A percentile compares a stretch with the other conserved stretches of the same genome.
These are phyloP conservation scores for Lordiphosa mommai DNA, from an alignment of 1,140 invertebrate species.

Conservation along the genomic window DNA sequence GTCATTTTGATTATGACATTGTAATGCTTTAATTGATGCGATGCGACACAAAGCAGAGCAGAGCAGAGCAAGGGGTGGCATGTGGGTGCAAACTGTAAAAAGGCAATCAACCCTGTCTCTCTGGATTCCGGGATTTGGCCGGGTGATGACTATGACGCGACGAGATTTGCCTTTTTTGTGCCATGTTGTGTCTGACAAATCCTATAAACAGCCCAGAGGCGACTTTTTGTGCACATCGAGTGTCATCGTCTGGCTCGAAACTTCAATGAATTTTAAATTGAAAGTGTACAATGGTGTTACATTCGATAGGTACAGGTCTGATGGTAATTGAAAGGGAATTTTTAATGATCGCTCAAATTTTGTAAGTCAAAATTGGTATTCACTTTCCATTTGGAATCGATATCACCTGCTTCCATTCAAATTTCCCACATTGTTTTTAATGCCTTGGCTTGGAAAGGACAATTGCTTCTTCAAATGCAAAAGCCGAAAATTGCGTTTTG, in stretches of 20 bases:
- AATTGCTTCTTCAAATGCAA: slow-evolving; percentile 34
- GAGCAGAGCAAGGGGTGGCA: slow-evolving; percentile 6
- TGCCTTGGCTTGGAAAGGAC: background rate
- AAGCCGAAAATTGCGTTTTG: slow-evolving; percentile 57
- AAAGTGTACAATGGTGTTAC: slow-evolving; percentile 31
- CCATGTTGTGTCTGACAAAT: slow-evolving; percentile 48
- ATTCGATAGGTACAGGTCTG: slow-evolving; percentile 9
- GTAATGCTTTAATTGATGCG: slow-evolving; percentile 79
- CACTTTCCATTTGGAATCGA: slow-evolving; percentile 1
- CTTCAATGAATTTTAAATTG: slow-evolving; percentile 76
- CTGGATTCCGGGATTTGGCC: slow-evolving; percentile 35
- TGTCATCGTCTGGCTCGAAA: slow-evolving; percentile 46
- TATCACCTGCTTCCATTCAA: slow-evolving; percentile 32
- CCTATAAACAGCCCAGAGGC: slow-evolving; percentile 61
- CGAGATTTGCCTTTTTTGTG: slow-evolving; percentile 35
- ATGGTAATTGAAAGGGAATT: background rate
- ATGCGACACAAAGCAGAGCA: slow-evolving; percentile 48
- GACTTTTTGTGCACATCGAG: slow-evolving; percentile 34
- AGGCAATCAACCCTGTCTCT: slow-evolving; percentile 64
- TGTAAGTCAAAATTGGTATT: background rate
- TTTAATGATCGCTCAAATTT: background rate
- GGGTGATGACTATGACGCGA: slow-evolving; percentile 54
- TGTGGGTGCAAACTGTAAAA: slow-evolving; percentile 45
- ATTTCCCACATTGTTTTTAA: slow-evolving; percentile 31
- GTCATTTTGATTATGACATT: slow-evolving; percentile 80